These are phyloP conservation scores for Sitobion miscanthi DNA, from an alignment of 1,140 invertebrate genomes.

Conservation along the genomic window DNA sequence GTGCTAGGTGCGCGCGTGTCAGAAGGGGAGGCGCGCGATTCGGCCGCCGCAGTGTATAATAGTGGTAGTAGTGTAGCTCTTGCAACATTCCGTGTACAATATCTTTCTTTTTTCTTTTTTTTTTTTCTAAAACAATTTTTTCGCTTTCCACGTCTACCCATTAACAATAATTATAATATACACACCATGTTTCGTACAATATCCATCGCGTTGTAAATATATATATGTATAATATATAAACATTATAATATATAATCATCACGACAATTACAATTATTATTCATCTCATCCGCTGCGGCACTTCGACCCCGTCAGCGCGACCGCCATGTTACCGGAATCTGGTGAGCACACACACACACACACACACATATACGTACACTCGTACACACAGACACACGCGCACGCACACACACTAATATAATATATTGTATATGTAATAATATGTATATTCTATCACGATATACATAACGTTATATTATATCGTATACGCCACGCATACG, in stretches of 20 bases:
- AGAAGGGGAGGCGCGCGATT: conserved; percentile 51
- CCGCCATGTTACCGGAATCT: conserved; percentile 52
- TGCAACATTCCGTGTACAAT: conserved; percentile 54
- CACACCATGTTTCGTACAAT: neutral
- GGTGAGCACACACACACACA: conserved; percentile 36
- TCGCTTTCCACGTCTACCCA: conserved; percentile 41
- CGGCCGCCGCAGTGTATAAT: conserved; percentile 52
- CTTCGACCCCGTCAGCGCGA: conserved; percentile 50
- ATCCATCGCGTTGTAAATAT: conserved; percentile 21
- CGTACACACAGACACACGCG: neutral
- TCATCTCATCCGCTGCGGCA: conserved; percentile 45
- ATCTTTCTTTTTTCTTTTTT: conserved; percentile 47
- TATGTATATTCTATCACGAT: conserved; percentile 7
- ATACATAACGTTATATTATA: neutral
- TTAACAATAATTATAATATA: neutral
- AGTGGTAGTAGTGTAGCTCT: conserved; percentile 56
- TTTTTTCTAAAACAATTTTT: conserved; percentile 55
- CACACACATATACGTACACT: neutral
- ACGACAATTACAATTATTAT: conserved; percentile 36
- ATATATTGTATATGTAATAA: neutral
- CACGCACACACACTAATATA: neutral
- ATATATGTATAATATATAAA: neutral
- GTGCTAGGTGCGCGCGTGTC: conserved; percentile 50
- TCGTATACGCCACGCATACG: neutral
- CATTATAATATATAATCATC: conserved; percentile 7